A percentile compares a stretch with the other conserved stretches of the same genome.
Evolutionary conservation across 2,113 vertebrate species (phyloP).

Genomic region (Balaenoptera acutorostrata): DNA sequence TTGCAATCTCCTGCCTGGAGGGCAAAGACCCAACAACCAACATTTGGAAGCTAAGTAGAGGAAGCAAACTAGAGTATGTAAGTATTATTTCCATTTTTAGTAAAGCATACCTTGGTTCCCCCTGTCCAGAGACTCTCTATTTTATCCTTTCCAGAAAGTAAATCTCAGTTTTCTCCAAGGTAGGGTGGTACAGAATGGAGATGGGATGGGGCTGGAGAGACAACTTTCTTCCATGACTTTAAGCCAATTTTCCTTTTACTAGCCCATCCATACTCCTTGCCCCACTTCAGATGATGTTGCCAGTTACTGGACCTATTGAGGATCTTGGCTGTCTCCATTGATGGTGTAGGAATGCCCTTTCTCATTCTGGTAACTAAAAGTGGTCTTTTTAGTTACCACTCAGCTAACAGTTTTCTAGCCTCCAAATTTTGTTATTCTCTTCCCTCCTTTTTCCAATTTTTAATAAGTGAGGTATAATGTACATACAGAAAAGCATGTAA

Average conservation of each 20-base stretch:
- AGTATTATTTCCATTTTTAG: not conserved
- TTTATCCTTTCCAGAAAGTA: not conserved
- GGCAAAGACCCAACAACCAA: not conserved
- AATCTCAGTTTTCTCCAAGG: not conserved
- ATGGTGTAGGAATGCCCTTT: not conserved
- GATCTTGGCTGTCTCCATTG: not conserved
- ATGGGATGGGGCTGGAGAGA: not conserved
- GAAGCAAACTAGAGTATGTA: not conserved
- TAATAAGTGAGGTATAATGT: not conserved
- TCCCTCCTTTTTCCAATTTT: not conserved
- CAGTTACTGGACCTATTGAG: not conserved
- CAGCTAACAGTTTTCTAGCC: not conserved
- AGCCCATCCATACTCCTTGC: not conserved
- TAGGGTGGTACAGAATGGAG: not conserved
- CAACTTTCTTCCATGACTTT: not conserved
- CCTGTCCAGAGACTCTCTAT: not conserved
- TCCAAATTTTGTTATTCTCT: not conserved
- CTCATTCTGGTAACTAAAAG: no score
- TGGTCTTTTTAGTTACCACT: not conserved
- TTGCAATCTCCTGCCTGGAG: not conserved
- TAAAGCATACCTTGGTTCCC: not conserved
- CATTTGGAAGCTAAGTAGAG: not conserved
- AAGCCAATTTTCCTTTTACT: not conserved
- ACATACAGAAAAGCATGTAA: not conserved
- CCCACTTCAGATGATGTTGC: not conserved